A percentile compares a stretch with the other conserved stretches of the same genome.
Evolutionary conservation across 2,113 vertebrate genomes (phyloP).

Genomic region (human): DNA sequence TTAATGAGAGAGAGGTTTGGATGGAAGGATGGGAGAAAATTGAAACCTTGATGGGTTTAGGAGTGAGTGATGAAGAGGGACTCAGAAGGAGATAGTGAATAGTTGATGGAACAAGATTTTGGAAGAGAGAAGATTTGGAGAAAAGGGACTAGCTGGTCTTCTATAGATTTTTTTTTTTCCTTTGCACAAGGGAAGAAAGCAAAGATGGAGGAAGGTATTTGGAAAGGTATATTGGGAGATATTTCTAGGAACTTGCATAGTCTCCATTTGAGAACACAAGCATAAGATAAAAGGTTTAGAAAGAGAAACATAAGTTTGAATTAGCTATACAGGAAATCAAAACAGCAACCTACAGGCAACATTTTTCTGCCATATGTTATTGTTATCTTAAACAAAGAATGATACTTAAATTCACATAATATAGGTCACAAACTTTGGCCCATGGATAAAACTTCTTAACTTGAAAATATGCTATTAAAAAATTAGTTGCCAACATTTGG

Average conservation of each 20-base stretch:
- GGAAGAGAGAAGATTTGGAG: background rate
- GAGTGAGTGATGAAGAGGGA: background rate
- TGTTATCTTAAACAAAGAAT: background rate
- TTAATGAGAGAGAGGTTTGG: background rate
- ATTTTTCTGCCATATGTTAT: background rate
- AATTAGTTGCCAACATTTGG: background rate
- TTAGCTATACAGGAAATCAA: background rate
- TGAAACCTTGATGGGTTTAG: fast-evolving
- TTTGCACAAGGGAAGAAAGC: background rate
- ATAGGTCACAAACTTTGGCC: background rate
- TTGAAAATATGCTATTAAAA: background rate
- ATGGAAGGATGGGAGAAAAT: background rate
- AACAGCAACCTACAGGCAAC: background rate
- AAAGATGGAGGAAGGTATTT: background rate
- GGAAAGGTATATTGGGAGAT: background rate
- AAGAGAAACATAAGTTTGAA: background rate
- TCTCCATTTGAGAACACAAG: background rate
- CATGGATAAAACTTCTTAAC: background rate
- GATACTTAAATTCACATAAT: background rate
- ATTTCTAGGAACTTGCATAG: background rate
- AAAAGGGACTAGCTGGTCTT: background rate
- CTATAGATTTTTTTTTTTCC: background rate
- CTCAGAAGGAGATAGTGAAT: fast-evolving
- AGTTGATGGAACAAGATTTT: background rate
- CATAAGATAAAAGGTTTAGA: background rate